Evolutionary conservation across 2,113 vertebrate genomes (phyloP).

Genomic region (Bambusicola thoracicus): DNA sequence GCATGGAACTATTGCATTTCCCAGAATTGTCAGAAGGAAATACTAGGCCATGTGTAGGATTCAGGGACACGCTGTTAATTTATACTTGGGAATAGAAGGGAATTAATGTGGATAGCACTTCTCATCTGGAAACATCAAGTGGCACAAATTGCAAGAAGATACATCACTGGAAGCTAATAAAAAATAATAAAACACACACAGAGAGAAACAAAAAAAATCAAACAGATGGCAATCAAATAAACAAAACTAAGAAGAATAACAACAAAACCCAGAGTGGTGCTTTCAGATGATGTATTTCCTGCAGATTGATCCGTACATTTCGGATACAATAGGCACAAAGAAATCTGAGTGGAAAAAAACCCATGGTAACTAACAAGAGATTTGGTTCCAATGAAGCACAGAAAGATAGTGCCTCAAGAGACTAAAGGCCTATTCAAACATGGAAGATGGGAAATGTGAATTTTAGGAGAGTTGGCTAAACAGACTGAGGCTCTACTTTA

Average conservation of each 20-base stretch:
- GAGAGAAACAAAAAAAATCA: not conserved
- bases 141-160: not conserved
- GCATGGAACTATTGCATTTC: not conserved
- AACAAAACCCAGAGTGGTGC: rapidly evolving
- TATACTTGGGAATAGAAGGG: not conserved
- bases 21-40: not conserved
- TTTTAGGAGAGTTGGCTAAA: not conserved
- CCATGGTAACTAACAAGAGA: not conserved
- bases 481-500: not conserved
- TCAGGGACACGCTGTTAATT: not conserved
- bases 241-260: not conserved
- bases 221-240: not conserved
- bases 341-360: not conserved
- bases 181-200: too few relatives aligned
- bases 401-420: not conserved
- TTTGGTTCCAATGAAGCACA: not conserved
- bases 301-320: not conserved
- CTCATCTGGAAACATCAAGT: not conserved
- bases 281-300: not conserved
- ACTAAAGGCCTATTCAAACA: not conserved
- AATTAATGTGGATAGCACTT: not conserved
- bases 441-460: not conserved
- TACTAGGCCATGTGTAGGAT: not conserved
- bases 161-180: not conserved
- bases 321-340: not conserved